A percentile compares a stretch with the other conserved stretches of the same genome.
These are phyloP conservation scores for Thalassophryne amazonica DNA, from an alignment of 2,797 vertebrate species.

Conservation along the genomic window DNA sequence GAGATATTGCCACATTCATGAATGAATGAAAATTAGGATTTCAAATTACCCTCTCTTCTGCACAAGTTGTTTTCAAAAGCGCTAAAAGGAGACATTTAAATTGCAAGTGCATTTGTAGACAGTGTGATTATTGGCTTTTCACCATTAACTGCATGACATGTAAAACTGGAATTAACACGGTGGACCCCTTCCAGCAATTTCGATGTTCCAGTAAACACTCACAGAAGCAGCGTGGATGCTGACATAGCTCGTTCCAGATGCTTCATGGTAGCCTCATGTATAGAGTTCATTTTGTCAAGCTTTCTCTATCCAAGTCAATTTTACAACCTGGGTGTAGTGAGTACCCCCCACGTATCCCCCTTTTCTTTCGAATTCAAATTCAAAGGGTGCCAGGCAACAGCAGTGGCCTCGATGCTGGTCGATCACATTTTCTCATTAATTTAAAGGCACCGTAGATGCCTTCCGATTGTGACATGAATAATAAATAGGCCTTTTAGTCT, in stretches of 20 bases:
- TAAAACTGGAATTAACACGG: slow-evolving; percentile 2
- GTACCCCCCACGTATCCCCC: slow-evolving; percentile 5
- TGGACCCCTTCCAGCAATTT: neutral
- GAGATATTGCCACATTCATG: too few relatives aligned
- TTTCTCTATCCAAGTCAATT: slow-evolving; percentile 68
- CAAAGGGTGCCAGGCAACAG: slow-evolving; percentile 58
- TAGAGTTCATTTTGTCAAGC: slow-evolving; percentile 42
- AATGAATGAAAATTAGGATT: too few relatives aligned
- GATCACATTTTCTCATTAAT: slow-evolving; percentile 78
- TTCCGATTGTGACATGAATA: slow-evolving; percentile 77
- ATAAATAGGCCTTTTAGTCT: slow-evolving; percentile 66
- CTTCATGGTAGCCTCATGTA: slow-evolving; percentile 34
- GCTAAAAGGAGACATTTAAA: too few relatives aligned
- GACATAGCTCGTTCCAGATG: slow-evolving; percentile 32
- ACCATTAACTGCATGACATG: neutral
- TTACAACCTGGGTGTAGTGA: slow-evolving; percentile 43
- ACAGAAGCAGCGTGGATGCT: slow-evolving; percentile 23
- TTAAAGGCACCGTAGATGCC: slow-evolving; percentile 62
- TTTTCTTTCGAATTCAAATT: slow-evolving; percentile 74
- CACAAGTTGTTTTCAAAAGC: too few relatives aligned
- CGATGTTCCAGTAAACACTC: slow-evolving; percentile 11
- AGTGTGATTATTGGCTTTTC: too few relatives aligned
- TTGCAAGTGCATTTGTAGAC: too few relatives aligned
- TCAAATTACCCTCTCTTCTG: too few relatives aligned
- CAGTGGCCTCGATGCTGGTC: slow-evolving; percentile 57